phyloP scores from a whole-genome alignment of 2,797 vertebrate genomes.

The Balearica regulorum region DNA sequence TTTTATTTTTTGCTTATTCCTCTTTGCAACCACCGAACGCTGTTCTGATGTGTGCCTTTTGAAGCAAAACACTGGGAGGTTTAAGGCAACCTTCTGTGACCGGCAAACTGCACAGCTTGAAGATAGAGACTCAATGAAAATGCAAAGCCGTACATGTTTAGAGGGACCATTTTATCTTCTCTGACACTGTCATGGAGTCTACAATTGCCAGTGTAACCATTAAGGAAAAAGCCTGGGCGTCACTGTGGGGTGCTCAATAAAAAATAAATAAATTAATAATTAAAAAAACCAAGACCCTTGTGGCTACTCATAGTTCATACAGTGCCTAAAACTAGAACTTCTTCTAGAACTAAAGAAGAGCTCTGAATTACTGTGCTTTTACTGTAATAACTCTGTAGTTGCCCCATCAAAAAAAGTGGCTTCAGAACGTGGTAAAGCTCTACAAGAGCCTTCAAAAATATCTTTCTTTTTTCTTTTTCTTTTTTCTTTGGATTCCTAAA shows the following conservation, averaged over 20 bases:
- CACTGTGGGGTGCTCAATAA: background rate
- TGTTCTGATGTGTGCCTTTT: background rate
- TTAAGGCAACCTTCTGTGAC: constrained; percentile 17
- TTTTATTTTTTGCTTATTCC: background rate
- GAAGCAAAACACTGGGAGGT: constrained; percentile 10
- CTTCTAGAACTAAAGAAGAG: background rate
- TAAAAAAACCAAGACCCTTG: background rate
- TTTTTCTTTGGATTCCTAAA: background rate
- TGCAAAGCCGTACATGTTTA: background rate
- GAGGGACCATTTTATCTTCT: background rate
- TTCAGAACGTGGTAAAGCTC: background rate
- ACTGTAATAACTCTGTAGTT: background rate
- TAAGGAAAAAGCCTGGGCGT: background rate
- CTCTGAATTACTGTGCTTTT: background rate
- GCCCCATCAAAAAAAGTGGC: background rate
- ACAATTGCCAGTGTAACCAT: background rate
- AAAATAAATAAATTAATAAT: background rate
- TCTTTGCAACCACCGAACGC: background rate
- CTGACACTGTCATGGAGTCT: background rate
- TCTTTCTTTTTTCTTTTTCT: background rate
- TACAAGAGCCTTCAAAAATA: background rate
- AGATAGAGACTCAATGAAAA: background rate
- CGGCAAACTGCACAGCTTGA: background rate
- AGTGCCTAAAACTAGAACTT: background rate
- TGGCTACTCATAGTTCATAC: background rate